These are phyloP conservation scores for Oncorhynchus gorbuscha DNA, from an alignment of 2,113 vertebrate species.

Conservation along the genomic window DNA sequence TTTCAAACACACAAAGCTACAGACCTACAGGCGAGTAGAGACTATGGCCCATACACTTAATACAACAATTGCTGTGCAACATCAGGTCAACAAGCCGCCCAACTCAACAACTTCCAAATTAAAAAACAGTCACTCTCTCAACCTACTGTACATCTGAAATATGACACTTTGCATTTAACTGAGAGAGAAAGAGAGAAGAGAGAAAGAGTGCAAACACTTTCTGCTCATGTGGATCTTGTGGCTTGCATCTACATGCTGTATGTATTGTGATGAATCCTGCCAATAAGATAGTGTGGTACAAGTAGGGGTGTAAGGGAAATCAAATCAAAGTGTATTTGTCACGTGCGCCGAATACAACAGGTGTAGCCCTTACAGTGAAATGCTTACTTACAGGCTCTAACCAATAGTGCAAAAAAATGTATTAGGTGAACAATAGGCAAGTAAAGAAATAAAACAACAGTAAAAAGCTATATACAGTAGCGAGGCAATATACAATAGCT, in stretches of 20 bases:
- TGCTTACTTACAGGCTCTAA: too few relatives aligned
- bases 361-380: too few relatives aligned
- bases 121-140: background rate
- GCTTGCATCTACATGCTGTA: background rate
- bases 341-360: too few relatives aligned
- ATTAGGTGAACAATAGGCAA: too few relatives aligned
- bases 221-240: too few relatives aligned
- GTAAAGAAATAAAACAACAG: too few relatives aligned
- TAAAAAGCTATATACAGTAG: too few relatives aligned
- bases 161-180: background rate
- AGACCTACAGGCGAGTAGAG: slow-evolving; percentile 6
- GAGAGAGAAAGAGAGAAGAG: background rate
- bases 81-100: background rate
- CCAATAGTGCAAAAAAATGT: too few relatives aligned
- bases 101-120: background rate
- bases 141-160: too few relatives aligned
- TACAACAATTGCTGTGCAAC: slow-evolving; percentile 9
- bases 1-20: slow-evolving; percentile 24
- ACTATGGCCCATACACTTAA: slow-evolving; percentile 36
- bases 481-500: too few relatives aligned
- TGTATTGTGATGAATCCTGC: background rate
- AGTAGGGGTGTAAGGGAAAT: background rate
- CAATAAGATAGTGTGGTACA: background rate
- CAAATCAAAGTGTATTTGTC: too few relatives aligned
- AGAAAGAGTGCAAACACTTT: background rate